These are phyloP conservation scores for Hippocampus mohnikei DNA, from an alignment of 2,113 vertebrate genomes.

Conservation along the genomic window DNA sequence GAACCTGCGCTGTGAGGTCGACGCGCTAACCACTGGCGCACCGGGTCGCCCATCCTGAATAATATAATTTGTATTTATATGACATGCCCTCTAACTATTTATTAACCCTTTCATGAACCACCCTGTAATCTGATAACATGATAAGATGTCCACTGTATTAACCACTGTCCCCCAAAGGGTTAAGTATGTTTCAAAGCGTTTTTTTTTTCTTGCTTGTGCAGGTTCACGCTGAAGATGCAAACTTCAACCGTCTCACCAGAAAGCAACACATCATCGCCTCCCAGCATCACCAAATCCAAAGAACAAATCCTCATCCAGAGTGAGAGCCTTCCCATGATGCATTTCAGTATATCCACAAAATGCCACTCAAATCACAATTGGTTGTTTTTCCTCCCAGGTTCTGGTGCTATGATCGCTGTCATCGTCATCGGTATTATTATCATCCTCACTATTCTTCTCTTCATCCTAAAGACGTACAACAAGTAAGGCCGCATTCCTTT, in stretches of 20 bases:
- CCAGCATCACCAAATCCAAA: constrained; percentile 63
- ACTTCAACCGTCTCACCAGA: constrained; percentile 54
- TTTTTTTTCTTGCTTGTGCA: constrained; percentile 23
- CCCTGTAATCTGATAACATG: too few species aligned
- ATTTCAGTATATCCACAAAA: background rate
- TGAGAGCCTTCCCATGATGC: constrained; percentile 37
- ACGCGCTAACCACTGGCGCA: too few species aligned
- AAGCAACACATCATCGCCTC: constrained; percentile 46
- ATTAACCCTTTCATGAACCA: too few species aligned
- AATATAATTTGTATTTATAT: too few species aligned
- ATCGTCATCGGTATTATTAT: constrained; percentile 87
- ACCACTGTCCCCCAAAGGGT: too few species aligned
- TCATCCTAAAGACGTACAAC: constrained; percentile 90
- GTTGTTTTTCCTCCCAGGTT: constrained; percentile 71
- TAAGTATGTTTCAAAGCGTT: too few species aligned
- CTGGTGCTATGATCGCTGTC: constrained; percentile 90
- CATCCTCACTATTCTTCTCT: constrained; percentile 82
- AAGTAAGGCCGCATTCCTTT: constrained; percentile 73
- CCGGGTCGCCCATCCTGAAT: too few species aligned
- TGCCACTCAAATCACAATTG: background rate
- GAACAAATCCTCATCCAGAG: constrained; percentile 76
- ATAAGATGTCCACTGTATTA: too few species aligned
- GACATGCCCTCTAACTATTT: too few species aligned
- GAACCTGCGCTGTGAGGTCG: too few species aligned
- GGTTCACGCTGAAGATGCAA: constrained; percentile 72